These are phyloP conservation scores for Zeuzera pyrina DNA, from an alignment of 2,888 invertebrate species.

Conservation along the genomic window DNA sequence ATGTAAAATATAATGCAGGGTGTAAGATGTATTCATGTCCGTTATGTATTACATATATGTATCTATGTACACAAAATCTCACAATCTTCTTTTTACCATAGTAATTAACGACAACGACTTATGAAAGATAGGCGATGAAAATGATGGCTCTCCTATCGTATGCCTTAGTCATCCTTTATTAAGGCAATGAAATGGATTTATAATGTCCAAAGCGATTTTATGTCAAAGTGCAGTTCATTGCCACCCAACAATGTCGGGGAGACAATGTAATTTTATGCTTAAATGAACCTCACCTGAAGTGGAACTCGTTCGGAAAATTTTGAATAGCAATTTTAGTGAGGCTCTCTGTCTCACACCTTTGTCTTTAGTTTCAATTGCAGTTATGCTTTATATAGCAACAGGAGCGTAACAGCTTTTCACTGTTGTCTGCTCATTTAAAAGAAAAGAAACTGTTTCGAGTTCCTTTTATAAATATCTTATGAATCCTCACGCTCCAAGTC, in stretches of 20 bases:
- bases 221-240: slow-evolving; percentile 73
- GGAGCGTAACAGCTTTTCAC: slow-evolving; percentile 59
- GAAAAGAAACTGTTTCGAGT: slow-evolving; percentile 23
- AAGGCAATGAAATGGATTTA: slow-evolving; percentile 69
- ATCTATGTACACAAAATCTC: neutral
- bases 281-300: slow-evolving; percentile 64
- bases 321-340: slow-evolving; percentile 61
- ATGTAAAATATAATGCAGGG: too few relatives aligned
- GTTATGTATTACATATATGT: neutral
- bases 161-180: slow-evolving; percentile 65
- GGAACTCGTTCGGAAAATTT: slow-evolving; percentile 65
- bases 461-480: too few relatives aligned
- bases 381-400: slow-evolving; percentile 65
- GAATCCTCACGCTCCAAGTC: too few relatives aligned
- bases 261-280: slow-evolving; percentile 73
- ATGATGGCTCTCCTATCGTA: slow-evolving; percentile 56
- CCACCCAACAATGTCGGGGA: slow-evolving; percentile 62
- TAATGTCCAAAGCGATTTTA: slow-evolving; percentile 65
- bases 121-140: slow-evolving; percentile 23
- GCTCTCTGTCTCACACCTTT: slow-evolving; percentile 49
- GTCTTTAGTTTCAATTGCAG: slow-evolving; percentile 56
- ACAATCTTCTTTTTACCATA: neutral
- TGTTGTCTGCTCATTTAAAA: slow-evolving; percentile 34
- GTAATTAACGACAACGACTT: slow-evolving; percentile 30
- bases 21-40: too few relatives aligned